A percentile compares a stretch with the other conserved stretches of the same genome.
phyloP scores from a whole-genome alignment of 2,888 invertebrate genomes.

The Parasteatoda lunata region DNA sequence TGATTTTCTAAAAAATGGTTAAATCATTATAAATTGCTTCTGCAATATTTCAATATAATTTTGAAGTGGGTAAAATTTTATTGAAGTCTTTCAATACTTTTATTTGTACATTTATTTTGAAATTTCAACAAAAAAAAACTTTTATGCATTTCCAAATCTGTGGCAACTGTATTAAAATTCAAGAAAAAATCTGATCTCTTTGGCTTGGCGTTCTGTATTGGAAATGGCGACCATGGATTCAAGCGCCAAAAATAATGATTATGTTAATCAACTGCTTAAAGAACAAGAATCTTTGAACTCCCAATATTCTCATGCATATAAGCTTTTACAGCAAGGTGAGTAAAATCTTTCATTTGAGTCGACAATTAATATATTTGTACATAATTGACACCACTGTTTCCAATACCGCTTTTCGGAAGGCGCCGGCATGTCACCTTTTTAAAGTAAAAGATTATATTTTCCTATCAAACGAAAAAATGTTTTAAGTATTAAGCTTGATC shows the following conservation, averaged over 20 bases:
- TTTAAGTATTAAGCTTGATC: no score
- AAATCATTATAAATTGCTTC: no score
- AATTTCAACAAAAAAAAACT: no score
- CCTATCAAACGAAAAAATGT: no score
- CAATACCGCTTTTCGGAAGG: neutral
- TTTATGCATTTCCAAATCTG: neutral
- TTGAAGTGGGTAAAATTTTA: no score
- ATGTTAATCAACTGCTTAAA: conserved; percentile 54
- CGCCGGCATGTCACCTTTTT: conserved; percentile 29
- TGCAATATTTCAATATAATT: no score
- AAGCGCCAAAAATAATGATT: conserved; percentile 61
- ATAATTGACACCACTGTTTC: neutral
- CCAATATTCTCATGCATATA: conserved; percentile 37
- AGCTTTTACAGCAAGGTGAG: conserved; percentile 59
- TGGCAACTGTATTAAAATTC: conserved; percentile 24
- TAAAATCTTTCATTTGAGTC: neutral
- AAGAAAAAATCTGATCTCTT: conserved; percentile 43
- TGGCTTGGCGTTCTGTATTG: conserved; percentile 46
- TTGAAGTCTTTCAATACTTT: no score
- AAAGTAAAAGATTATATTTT: no score
- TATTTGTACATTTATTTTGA: no score
- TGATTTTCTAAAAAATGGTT: no score
- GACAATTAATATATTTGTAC: neutral
- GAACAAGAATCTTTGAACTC: conserved; percentile 39
- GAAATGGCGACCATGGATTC: conserved; percentile 61